These are phyloP conservation scores for Schrankia costaestrigalis DNA, from an alignment of 2,888 invertebrate species.

Conservation along the genomic window DNA sequence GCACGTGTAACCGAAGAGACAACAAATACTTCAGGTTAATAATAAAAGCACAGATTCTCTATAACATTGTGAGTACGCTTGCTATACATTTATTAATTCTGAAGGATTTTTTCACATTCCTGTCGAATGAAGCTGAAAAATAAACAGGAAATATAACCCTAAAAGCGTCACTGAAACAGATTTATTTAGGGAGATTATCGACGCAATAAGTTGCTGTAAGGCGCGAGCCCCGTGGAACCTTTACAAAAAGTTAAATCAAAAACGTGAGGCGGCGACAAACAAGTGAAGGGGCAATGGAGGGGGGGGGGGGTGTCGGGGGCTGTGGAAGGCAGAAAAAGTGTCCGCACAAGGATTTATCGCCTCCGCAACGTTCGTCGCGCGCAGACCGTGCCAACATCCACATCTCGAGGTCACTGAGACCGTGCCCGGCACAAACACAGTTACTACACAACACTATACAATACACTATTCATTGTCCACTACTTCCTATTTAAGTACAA, in stretches of 20 bases:
- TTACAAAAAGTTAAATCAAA: slow-evolving; percentile 67
- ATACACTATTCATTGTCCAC: too few species aligned
- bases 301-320: slow-evolving; percentile 13
- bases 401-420: slow-evolving; percentile 13
- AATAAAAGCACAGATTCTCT: too few species aligned
- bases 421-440: slow-evolving; percentile 6
- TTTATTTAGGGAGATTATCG: slow-evolving; percentile 49
- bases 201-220: slow-evolving; percentile 44
- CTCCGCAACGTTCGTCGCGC: slow-evolving; percentile 40
- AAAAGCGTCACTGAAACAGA: slow-evolving; percentile 28
- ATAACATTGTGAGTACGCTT: too few species aligned
- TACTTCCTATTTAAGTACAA: too few species aligned
- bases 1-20: too few species aligned
- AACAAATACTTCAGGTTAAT: too few species aligned
- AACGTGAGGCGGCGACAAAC: slow-evolving; percentile 64
- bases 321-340: slow-evolving; percentile 37
- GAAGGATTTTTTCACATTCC: slow-evolving; percentile 1
- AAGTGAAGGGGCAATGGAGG: slow-evolving; percentile 27
- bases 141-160: slow-evolving; percentile 27
- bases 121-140: slow-evolving; percentile 14
- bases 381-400: slow-evolving; percentile 35
- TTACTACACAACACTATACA: too few species aligned
- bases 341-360: slow-evolving; percentile 57
- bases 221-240: slow-evolving; percentile 36
- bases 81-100: too few species aligned